Evolutionary conservation across 2,113 vertebrate genomes (phyloP).

Genomic region (Hyperopisus bebe): DNA sequence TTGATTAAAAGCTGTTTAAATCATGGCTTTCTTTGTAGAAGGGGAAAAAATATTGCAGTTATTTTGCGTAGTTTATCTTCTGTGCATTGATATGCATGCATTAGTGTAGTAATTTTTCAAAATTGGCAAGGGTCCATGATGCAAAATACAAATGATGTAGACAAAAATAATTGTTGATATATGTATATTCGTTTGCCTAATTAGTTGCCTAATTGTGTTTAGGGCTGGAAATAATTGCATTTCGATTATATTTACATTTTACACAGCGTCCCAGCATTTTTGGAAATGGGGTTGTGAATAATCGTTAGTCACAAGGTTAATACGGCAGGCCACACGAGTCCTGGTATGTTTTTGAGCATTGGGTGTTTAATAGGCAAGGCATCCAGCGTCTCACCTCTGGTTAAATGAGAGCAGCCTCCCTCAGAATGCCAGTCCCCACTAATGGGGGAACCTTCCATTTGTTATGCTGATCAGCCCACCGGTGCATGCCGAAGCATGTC

Average conservation of each 20-base stretch:
- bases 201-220: not conserved
- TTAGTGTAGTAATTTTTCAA: not conserved
- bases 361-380: slow-evolving; percentile 40
- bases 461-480: slow-evolving; percentile 47
- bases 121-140: not conserved
- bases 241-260: not conserved
- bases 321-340: not conserved
- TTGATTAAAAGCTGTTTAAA: slow-evolving; percentile 8
- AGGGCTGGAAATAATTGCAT: not conserved
- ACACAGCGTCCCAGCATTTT: not conserved
- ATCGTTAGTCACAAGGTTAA: not conserved
- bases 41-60: not conserved
- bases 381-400: slow-evolving; percentile 33
- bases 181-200: not conserved
- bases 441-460: slow-evolving; percentile 47
- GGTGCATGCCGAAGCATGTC: not conserved
- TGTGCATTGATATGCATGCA: not conserved
- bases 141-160: not conserved
- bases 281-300: not conserved
- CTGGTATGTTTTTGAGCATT: slow-evolving; percentile 29
- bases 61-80: not conserved
- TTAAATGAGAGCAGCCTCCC: slow-evolving; percentile 58
- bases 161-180: not conserved
- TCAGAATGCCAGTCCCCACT: slow-evolving; percentile 34
- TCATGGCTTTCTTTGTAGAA: not conserved